Conservation (phyloP, 2,888 invertebrate species). For the Lepas anatifera region DNA sequence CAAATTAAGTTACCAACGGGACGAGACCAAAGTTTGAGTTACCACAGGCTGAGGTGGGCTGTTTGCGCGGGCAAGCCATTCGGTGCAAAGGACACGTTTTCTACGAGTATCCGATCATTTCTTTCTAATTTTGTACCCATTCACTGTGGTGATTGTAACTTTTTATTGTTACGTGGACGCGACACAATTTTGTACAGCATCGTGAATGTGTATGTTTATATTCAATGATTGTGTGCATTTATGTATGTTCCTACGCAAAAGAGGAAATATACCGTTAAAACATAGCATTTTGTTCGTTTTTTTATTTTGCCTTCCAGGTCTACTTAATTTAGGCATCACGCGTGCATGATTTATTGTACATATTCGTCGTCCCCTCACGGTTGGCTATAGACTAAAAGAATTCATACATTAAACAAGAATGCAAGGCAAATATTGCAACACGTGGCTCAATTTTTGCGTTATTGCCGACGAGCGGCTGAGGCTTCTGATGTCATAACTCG, state of each 20-base stretch:
- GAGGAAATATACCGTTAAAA: slow-evolving; percentile 10
- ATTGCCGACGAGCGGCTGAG: too few species aligned
- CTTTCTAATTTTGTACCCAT: slow-evolving; percentile 12
- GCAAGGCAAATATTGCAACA: too few species aligned
- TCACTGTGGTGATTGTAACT: slow-evolving; percentile 11
- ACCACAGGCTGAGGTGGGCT: not conserved
- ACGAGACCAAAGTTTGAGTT: slow-evolving; percentile 12
- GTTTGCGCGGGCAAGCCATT: not conserved
- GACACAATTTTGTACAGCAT: slow-evolving; percentile 11
- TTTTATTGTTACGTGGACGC: slow-evolving; percentile 12
- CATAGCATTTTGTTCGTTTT: not conserved
- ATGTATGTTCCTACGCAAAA: slow-evolving; percentile 12
- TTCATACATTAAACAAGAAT: too few species aligned
- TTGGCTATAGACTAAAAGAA: too few species aligned
- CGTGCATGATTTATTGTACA: too few species aligned
- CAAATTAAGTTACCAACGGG: slow-evolving; percentile 6
- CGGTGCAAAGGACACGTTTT: not conserved
- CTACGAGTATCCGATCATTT: slow-evolving; percentile 9
- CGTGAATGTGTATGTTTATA: slow-evolving; percentile 11
- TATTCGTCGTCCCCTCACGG: too few species aligned
- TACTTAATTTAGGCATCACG: too few species aligned
- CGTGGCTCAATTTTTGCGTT: too few species aligned
- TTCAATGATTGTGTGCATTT: slow-evolving; percentile 12
- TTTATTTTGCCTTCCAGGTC: too few species aligned
- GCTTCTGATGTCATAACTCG: too few species aligned